Conservation (phyloP, 2,797 vertebrate genomes). For the Mionectes olivaceus region DNA sequence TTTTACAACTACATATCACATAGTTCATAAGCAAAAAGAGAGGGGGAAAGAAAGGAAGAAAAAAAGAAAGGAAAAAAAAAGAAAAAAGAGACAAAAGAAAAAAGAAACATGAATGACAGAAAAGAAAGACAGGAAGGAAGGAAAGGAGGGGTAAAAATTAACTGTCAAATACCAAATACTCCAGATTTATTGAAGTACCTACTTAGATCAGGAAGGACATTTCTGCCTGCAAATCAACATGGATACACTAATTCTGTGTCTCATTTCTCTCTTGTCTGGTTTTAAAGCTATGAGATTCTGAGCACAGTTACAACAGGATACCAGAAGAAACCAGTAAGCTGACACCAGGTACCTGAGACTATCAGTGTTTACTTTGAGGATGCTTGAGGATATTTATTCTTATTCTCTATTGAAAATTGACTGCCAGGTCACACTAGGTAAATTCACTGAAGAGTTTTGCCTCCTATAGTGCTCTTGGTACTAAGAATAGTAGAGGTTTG, state of each 20-base stretch:
- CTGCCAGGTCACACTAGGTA: neutral
- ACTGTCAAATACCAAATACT: neutral
- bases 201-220: neutral
- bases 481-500: neutral
- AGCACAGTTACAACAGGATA: neutral
- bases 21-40: neutral
- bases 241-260: neutral
- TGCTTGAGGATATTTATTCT: neutral
- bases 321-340: neutral
- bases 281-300: neutral
- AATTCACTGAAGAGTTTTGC: neutral
- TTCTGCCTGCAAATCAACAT: neutral
- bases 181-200: neutral
- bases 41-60: too few relatives aligned
- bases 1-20: neutral
- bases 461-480: neutral
- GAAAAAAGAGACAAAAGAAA: too few relatives aligned
- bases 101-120: too few relatives aligned
- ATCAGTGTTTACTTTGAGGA: neutral
- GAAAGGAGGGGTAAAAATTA: neutral
- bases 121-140: neutral
- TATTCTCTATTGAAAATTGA: neutral
- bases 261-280: neutral
- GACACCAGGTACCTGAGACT: neutral
- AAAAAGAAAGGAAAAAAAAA: too few relatives aligned